Evolutionary conservation across 2,113 vertebrate species (phyloP), one percentile per base, ranked within the genome.

Genomic region (Anhinga rufa): DNA sequence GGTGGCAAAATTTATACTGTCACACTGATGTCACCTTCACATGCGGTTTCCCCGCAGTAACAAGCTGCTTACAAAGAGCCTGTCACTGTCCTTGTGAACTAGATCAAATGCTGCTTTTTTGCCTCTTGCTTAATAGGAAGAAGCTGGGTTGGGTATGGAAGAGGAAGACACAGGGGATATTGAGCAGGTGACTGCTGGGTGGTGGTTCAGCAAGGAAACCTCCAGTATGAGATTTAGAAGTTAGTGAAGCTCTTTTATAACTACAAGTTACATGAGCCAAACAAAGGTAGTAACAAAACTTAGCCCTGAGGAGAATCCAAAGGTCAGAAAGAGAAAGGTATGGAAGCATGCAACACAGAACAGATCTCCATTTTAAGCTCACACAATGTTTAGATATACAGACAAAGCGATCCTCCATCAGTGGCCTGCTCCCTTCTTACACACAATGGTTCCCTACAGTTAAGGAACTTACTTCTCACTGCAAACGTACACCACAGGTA

Each of bases 311-410:
- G 61, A 80, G 68, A 83, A 79, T 19, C 26, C 20, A 31, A 29
- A 44, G 55, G 38, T 62, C 61, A 57, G 62, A 51, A 44, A 68
- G 18, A 57, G 62, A 51, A 44, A 68, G 18, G 66, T 44, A 21
- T 0, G 0, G 40, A n/a, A 68, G 32, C 40, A 57, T 3, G 17
- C 10, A 51, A 51, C 36, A 64, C 55, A 65, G 40, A 81, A 13
- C 14, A 26, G 36, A 77, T 17, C 61, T 48, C 31, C 0, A 1
- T 13, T 65, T 60, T 26, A 60, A 52, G 29, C 20, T 44, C 51
- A 31, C 29, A 11, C 7, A 11, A 54, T 1, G 1, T 77, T 38
- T 65, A n/a, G 1, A 7, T 16, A 31, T 14, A 7, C 8, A 29
- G 52, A 15, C 62, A 49, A 71, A 52, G 42, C 4, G 14, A 71